phyloP scores from a whole-genome alignment of 1,140 invertebrate species.

The Daktulosphaira vitifoliae region DNA sequence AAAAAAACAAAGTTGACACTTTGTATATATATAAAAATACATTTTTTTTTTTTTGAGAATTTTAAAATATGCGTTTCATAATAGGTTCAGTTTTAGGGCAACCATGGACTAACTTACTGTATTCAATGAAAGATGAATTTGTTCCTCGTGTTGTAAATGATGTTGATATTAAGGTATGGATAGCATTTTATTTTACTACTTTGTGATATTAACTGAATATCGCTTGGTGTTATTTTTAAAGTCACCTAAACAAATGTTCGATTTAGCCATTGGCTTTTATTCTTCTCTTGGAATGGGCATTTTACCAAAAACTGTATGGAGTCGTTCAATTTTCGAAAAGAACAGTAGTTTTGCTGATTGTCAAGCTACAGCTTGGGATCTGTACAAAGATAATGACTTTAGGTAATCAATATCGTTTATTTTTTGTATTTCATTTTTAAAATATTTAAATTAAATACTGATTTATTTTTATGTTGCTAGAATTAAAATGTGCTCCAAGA shows the following conservation, averaged over 20 bases:
- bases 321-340: background rate
- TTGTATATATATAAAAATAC: too few species aligned
- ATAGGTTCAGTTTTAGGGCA: constrained; percentile 23
- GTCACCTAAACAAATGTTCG: background rate
- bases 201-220: background rate
- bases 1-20: too few species aligned
- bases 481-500: background rate
- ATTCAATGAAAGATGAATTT: background rate
- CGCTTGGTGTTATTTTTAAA: background rate
- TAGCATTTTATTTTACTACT: too few species aligned
- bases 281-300: background rate
- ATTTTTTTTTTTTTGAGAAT: too few species aligned
- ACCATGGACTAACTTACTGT: constrained; percentile 12
- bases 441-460: too few species aligned
- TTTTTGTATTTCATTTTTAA: too few species aligned
- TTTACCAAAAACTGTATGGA: background rate
- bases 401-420: too few species aligned
- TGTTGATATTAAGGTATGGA: background rate
- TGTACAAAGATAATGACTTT: constrained; percentile 3
- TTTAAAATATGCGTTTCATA: background rate
- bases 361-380: background rate
- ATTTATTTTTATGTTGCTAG: background rate
- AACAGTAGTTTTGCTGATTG: background rate
- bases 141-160: background rate
- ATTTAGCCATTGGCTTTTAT: constrained; percentile 5